A percentile compares a stretch with the other conserved stretches of the same genome.
These are phyloP conservation scores for Rhegmatorhina hoffmannsi DNA, from an alignment of 2,113 vertebrate species.

Conservation along the genomic window DNA sequence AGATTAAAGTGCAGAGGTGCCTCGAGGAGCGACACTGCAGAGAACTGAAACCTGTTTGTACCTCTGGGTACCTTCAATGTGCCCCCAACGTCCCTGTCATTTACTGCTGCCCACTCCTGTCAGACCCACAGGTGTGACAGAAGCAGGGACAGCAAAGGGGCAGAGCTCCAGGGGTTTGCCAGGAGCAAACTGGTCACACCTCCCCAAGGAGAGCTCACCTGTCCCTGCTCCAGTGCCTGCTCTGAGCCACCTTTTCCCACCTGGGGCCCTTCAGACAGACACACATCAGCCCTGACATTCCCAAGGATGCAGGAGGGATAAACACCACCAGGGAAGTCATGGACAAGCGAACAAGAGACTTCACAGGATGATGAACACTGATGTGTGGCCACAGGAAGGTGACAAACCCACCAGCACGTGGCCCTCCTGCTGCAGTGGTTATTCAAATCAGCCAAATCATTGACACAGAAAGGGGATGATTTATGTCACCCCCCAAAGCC, in stretches of 20 bases:
- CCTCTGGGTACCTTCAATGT: not conserved
- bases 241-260: not conserved
- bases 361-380: not conserved
- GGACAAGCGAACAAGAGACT: not conserved
- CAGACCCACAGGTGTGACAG: not conserved
- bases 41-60: not conserved
- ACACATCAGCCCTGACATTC: not conserved
- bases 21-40: not conserved
- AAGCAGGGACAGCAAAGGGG: not conserved
- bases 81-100: not conserved
- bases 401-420: accelerated
- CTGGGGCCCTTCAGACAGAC: not conserved
- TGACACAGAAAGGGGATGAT: not conserved
- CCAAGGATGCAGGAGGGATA: not conserved
- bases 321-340: not conserved
- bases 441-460: accelerated
- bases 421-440: not conserved
- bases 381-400: not conserved
- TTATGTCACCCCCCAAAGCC: not conserved
- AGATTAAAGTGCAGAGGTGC: conserved; percentile 44
- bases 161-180: not conserved
- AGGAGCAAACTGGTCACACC: not conserved
- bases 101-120: not conserved
- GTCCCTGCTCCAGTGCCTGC: not conserved
- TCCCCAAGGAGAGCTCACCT: not conserved